Evolutionary conservation across 2,797 vertebrate species (phyloP).

Genomic region (Hippoglossus hippoglossus): DNA sequence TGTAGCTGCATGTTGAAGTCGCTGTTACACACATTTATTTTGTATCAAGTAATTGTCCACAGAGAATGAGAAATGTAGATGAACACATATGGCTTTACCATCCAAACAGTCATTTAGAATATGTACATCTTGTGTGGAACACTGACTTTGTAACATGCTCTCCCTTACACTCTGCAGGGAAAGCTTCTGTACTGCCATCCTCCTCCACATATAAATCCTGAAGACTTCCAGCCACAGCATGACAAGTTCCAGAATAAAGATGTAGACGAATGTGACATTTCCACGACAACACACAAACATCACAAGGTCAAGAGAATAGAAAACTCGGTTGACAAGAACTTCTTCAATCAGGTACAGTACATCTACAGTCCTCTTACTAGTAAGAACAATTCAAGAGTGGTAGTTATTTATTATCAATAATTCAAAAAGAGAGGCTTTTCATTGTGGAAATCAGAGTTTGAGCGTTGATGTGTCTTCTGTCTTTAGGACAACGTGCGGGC

Average conservation of each 20-base stretch:
- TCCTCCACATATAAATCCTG: conserved; percentile 86
- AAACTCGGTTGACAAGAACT: conserved; percentile 93
- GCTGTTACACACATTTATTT: too few species aligned
- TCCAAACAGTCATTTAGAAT: too few species aligned
- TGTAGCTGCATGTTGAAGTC: too few species aligned
- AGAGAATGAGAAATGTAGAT: too few species aligned
- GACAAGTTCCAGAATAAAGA: conserved; percentile 63
- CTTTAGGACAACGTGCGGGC: conserved; percentile 92
- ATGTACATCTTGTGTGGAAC: too few species aligned
- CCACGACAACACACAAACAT: conserved; percentile 47
- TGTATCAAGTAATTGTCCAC: too few species aligned
- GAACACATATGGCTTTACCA: too few species aligned
- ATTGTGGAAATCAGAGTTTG: background rate
- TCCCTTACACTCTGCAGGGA: conserved; percentile 81
- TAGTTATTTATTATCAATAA: background rate
- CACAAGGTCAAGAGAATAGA: conserved; percentile 89
- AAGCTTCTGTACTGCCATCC: conserved; percentile 95
- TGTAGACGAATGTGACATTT: conserved; percentile 21
- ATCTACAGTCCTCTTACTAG: background rate
- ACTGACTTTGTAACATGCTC: background rate
- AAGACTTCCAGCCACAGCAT: conserved; percentile 92
- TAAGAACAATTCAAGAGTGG: background rate
- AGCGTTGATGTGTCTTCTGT: conserved; percentile 7
- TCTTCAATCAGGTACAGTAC: conserved; percentile 96
- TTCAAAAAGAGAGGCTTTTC: background rate